phyloP scores from a whole-genome alignment of 2,797 vertebrate genomes.

The Novumbra hubbsi region DNA sequence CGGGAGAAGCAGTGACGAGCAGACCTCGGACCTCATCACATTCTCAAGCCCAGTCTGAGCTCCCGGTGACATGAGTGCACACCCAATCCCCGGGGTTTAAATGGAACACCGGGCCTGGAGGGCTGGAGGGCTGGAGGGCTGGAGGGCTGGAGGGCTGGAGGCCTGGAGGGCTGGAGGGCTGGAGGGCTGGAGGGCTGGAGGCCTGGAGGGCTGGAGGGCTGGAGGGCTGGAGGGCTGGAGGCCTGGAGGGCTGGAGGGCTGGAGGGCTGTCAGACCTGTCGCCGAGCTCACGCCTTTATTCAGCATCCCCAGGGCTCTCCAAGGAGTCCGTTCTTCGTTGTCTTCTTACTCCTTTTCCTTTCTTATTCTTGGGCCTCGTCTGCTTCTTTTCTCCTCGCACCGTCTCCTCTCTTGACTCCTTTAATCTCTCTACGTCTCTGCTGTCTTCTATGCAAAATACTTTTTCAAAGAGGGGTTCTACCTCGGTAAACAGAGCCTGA shows the following conservation, averaged over 20 bases:
- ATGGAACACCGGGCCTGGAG: slow-evolving; percentile 49
- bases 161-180: slow-evolving; percentile 34
- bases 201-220: slow-evolving; percentile 34
- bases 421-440: slow-evolving; percentile 5
- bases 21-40: slow-evolving; percentile 33
- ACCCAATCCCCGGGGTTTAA: slow-evolving; percentile 54
- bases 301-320: slow-evolving; percentile 18
- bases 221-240: no score
- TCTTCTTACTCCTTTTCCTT: slow-evolving; percentile 32
- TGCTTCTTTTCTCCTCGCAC: slow-evolving; percentile 9
- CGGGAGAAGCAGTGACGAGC: slow-evolving; percentile 14
- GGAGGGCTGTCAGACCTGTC: slow-evolving; percentile 59
- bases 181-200: no score
- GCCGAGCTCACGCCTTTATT: slow-evolving; percentile 29
- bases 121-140: slow-evolving; percentile 33
- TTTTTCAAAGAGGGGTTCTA: background rate
- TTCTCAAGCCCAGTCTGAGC: slow-evolving; percentile 16
- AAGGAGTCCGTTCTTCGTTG: slow-evolving; percentile 16
- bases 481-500: no score
- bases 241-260: slow-evolving; percentile 34
- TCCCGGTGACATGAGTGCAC: slow-evolving; percentile 26
- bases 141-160: slow-evolving; percentile 36
- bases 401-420: background rate
- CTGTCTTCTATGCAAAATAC: slow-evolving; percentile 19
- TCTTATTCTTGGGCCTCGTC: slow-evolving; percentile 38